Evolutionary conservation across 2,797 vertebrate genomes (phyloP).

Genomic region (Lutjanus campechanus): DNA sequence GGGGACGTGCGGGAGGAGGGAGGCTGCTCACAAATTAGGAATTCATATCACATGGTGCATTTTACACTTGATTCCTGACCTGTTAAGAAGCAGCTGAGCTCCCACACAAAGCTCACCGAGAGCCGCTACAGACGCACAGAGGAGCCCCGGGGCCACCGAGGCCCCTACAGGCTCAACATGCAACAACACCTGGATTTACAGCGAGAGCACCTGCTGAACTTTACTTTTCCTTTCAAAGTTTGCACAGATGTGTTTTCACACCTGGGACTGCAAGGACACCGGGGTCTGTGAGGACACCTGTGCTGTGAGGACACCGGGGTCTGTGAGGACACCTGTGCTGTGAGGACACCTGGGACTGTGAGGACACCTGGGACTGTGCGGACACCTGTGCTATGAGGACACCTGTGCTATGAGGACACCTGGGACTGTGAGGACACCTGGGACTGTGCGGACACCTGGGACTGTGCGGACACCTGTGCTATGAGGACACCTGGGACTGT

Average conservation of each 20-base stretch:
- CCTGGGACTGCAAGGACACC: no score
- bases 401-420: no score
- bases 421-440: no score
- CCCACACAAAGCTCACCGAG: slow-evolving; percentile 58
- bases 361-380: no score
- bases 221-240: no score
- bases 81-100: slow-evolving; percentile 60
- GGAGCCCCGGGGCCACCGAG: slow-evolving; percentile 37
- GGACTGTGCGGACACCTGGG: no score
- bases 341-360: not conserved
- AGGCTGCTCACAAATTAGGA: slow-evolving; percentile 80
- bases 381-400: not conserved
- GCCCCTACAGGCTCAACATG: not conserved
- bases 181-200: not conserved
- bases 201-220: no score
- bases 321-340: not conserved
- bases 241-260: no score
- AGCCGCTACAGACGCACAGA: slow-evolving; percentile 41
- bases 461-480: no score
- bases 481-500: not conserved
- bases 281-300: no score
- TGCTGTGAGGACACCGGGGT: no score
- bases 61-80: slow-evolving; percentile 82
- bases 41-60: slow-evolving; percentile 93
- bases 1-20: slow-evolving; percentile 58